Base-by-base conservation (phyloP, 2,888 invertebrate genomes). In the Artemia sinica region DNA sequence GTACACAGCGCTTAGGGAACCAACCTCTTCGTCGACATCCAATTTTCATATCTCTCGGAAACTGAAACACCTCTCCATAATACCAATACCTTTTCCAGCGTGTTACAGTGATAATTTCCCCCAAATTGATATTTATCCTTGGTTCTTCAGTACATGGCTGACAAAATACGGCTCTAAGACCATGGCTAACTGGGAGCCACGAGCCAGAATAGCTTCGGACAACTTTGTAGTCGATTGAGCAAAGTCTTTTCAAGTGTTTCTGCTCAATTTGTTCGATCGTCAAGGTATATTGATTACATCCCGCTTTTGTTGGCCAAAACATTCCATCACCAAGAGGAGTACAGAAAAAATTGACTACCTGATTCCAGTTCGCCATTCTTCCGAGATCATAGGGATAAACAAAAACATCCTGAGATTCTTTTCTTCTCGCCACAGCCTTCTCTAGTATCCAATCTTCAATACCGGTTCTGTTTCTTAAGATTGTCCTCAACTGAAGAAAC, bases 391-490 rank as follows among this genome's bases (percentile, higher is more conserved):
- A 96, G 0, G 96, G 95, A 80, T 87, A 91, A 71, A 85, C 77
- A 78, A 92, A 94, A 8, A 75, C 72, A 49, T 72, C 69, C 7
- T 70, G 69, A 66, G 76, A 75, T 74, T 73, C 49, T 63, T 71
- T 70, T 18, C 86, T 81, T n/a, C 91, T 79, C 71, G 84, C 83
- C 13, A 81, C 79, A 0, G 94, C 94, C 79, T 96, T 96, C 76
- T 92, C 90, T 65, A 91, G 78, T 74, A 98, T 97, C 94, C 97
- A 98, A 74, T 91, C 90, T 80, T 98, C 97, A 73, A 98, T 94
- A 12, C 90, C 91, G 0, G 97, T 97, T 75, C 87, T 85, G 80
- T 98, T 98, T 72, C 84, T 83, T n/a, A 89, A 73, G 73, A 95
- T 87, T 66, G 88, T 85, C 74, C 86, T 84, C 68, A 91, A 75